Conservation (phyloP, 2,888 invertebrate genomes). For the Melolontha melolontha region DNA sequence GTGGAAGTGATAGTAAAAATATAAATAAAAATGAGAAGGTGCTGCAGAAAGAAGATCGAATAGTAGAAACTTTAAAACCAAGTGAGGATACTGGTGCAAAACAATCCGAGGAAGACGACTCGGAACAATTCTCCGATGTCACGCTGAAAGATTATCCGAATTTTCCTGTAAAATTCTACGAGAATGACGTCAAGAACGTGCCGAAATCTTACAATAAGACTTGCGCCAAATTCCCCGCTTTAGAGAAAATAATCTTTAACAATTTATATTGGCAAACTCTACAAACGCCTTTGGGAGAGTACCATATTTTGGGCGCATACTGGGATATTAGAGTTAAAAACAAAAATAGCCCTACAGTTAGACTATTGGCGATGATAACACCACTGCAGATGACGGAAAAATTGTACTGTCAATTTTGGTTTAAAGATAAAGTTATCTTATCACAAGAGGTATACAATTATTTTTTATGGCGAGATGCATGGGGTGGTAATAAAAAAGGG, state of each 20-base stretch:
- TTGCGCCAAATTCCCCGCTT: conserved; percentile 87
- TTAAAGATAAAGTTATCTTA: conserved; percentile 83
- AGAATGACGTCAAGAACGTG: conserved; percentile 84
- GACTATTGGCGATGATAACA: conserved; percentile 88
- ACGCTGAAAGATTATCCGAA: conserved; percentile 28
- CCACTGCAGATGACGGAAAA: conserved; percentile 85
- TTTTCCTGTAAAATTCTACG: conserved; percentile 78
- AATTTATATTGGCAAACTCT: conserved; percentile 94
- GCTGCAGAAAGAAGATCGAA: no score
- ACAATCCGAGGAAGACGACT: neutral
- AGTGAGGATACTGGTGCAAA: no score
- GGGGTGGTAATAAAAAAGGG: conserved; percentile 88
- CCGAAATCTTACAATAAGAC: conserved; percentile 76
- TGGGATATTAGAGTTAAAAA: conserved; percentile 85
- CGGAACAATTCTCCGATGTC: neutral
- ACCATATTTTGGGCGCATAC: conserved; percentile 91
- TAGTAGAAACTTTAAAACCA: no score
- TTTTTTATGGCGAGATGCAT: conserved; percentile 96
- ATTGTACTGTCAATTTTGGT: conserved; percentile 92
- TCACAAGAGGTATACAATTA: conserved; percentile 89
- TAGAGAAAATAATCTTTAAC: conserved; percentile 92
- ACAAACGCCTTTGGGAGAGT: conserved; percentile 84
- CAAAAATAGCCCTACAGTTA: conserved; percentile 83
- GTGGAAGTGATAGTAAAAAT: no score
- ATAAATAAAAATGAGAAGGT: no score